phyloP scores from a whole-genome alignment of 2,113 vertebrate species.

The Oceanodroma tethys region DNA sequence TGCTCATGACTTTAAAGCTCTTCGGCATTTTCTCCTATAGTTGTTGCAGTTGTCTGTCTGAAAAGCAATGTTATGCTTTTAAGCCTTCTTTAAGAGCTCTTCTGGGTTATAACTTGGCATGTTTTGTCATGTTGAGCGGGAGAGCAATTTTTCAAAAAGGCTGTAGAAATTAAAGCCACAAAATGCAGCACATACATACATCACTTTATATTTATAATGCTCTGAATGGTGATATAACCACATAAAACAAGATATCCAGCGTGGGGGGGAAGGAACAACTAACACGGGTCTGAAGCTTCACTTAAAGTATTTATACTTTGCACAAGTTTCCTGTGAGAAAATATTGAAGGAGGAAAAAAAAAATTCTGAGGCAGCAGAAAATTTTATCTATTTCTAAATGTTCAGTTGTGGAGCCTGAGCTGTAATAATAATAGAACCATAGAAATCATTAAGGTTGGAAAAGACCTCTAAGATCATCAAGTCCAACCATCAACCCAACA shows the following conservation, averaged over 20 bases:
- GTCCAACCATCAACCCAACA: too few relatives aligned
- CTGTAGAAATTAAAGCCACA: background rate
- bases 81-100: background rate
- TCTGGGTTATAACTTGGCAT: background rate
- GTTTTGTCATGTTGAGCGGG: background rate
- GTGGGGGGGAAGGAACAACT: fast-evolving
- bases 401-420: background rate
- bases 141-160: background rate
- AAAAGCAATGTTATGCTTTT: background rate
- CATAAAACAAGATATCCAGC: background rate
- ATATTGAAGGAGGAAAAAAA: background rate
- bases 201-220: background rate
- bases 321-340: background rate
- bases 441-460: too few relatives aligned
- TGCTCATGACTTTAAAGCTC: background rate
- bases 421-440: background rate
- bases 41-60: fast-evolving
- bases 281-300: background rate
- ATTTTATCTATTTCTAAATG: background rate
- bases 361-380: background rate
- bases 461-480: too few relatives aligned
- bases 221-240: background rate
- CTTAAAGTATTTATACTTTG: background rate
- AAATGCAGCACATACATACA: background rate
- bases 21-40: fast-evolving